Percentiles rank a stretch among this genome's conserved stretches.
These are phyloP conservation scores for Delphinus delphis DNA, from an alignment of 2,113 vertebrate genomes.

Conservation along the genomic window DNA sequence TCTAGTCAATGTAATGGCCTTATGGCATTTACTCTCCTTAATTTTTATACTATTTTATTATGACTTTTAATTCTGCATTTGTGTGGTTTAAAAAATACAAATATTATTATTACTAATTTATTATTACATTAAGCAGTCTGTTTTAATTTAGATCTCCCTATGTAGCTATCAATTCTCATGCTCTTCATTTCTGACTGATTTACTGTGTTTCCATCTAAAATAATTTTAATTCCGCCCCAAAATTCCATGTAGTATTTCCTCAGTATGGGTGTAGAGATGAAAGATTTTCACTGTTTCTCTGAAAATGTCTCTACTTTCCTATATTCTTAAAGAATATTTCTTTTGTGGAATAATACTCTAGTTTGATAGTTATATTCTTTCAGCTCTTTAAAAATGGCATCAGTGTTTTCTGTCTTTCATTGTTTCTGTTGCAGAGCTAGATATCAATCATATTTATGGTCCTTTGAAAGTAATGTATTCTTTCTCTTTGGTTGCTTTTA, in stretches of 20 bases:
- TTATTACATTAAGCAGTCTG: not conserved
- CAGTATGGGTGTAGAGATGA: not conserved
- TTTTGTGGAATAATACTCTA: not conserved
- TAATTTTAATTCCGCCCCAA: not conserved
- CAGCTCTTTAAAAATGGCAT: not conserved
- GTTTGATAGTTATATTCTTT: not conserved
- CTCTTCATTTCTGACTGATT: not conserved
- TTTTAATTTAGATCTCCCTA: not conserved
- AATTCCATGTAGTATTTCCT: not conserved
- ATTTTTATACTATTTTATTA: not conserved
- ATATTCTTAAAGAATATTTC: not conserved
- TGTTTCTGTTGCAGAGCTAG: not conserved
- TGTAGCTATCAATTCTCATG: not conserved
- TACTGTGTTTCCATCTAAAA: not conserved
- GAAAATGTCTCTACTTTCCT: not conserved
- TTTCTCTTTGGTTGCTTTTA: not conserved
- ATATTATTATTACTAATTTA: not conserved
- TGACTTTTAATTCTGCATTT: not conserved
- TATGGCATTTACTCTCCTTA: not conserved
- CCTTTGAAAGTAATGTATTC: not conserved
- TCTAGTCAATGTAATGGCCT: not conserved
- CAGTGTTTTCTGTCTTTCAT: not conserved
- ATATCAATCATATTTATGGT: not conserved
- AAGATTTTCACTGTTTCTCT: not conserved
- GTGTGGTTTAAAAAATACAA: not conserved